A percentile compares a stretch with the other conserved stretches of the same genome.
Conservation (phyloP, 2,113 vertebrate species). For the Prinia subflava region DNA sequence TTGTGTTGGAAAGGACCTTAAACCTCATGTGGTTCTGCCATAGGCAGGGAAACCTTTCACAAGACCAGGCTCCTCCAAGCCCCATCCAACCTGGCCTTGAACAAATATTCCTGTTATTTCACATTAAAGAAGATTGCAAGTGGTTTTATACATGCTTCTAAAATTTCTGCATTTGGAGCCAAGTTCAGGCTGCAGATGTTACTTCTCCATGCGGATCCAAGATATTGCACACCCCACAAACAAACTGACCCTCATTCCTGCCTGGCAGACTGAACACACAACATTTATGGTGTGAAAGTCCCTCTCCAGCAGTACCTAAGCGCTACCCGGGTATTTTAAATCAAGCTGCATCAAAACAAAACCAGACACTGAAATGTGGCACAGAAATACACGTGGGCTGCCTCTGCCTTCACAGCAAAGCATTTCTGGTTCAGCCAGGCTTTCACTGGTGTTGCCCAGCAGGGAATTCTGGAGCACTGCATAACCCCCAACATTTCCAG, state of each 20-base stretch:
- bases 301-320: not conserved
- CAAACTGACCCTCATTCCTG: not conserved
- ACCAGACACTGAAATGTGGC: not conserved
- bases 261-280: not conserved
- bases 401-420: not conserved
- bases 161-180: not conserved
- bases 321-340: not conserved
- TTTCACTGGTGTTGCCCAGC: not conserved
- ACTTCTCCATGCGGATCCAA: not conserved
- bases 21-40: not conserved
- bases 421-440: not conserved
- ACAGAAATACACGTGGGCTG: fast-evolving
- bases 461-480: not conserved
- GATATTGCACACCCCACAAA: not conserved
- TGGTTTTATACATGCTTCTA: not conserved
- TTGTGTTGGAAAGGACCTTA: not conserved
- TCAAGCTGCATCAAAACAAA: not conserved
- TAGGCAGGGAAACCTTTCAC: not conserved
- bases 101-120: not conserved
- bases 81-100: not conserved
- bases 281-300: no score
- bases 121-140: not conserved
- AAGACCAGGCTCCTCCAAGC: not conserved
- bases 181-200: not conserved
- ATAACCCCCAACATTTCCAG: not conserved